Percentiles rank a stretch among this genome's conserved stretches.
phyloP scores from a whole-genome alignment of 2,888 invertebrate species.

The Trypoxylon attenuatum region DNA sequence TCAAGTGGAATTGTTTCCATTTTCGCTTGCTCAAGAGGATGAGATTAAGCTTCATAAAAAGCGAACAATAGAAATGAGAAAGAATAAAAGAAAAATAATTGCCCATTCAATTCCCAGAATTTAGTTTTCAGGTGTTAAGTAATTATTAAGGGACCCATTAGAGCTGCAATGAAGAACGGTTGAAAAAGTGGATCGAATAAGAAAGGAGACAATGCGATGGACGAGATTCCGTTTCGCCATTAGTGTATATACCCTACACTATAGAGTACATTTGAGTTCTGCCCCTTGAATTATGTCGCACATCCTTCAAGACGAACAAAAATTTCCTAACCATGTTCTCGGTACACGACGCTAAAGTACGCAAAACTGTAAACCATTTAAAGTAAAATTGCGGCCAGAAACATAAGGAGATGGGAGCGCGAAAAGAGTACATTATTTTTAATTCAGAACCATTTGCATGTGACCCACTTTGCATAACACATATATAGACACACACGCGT shows the following conservation, averaged over 20 bases:
- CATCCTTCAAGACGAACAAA: background rate
- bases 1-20: conserved; percentile 13
- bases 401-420: background rate
- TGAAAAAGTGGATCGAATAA: background rate
- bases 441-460: background rate
- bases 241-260: too few species aligned
- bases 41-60: conserved; percentile 8
- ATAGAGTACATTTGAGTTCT: too few species aligned
- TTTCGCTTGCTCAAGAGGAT: conserved; percentile 9
- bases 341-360: background rate
- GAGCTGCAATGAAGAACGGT: background rate
- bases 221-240: too few species aligned
- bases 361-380: too few species aligned
- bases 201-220: background rate
- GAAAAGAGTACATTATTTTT: conserved; percentile 4
- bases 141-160: background rate
- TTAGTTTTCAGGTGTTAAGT: conserved; percentile 1
- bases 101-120: background rate
- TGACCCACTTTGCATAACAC: too few species aligned
- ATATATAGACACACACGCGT: too few species aligned
- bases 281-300: too few species aligned
- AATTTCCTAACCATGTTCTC: too few species aligned
- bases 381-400: too few species aligned
- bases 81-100: background rate
- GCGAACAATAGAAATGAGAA: background rate